Evolutionary conservation across 2,113 vertebrate genomes (phyloP), one percentile per base, ranked within the genome.

Genomic region (Pluvianellus socialis): DNA sequence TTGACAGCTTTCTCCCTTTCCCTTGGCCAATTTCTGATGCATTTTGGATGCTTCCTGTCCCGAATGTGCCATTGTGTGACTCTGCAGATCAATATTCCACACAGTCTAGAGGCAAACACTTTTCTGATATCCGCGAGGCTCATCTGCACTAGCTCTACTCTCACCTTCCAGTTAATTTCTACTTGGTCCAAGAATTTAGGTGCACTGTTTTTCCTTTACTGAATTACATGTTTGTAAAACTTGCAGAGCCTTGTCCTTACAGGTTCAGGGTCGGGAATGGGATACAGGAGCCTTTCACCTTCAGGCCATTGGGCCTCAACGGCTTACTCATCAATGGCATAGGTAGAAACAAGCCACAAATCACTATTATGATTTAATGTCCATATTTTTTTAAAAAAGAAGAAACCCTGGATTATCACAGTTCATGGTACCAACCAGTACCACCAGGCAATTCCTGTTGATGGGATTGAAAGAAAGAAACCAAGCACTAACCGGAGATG

Each of bases 51-150:
- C 81, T 75, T 93, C 74, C 73, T 83, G 77, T 66, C 71, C 63
- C 58, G 71, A 2, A 1, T 55, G 45, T 71, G 77, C 66, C 89
- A 66, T 87, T 90, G 2, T 76, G 63, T 91, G 86, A 44, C 62
- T 79, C 45, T 85, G 71, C 70, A 79, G 76, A 96, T 95, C 95
- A 86, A 76, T 94, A 84, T 40, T 77, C 76, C 15, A 5, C n/a
- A 7, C 50, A 73, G 91, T 65, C 50, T 73, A 28, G 59, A 72
- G 61, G 63, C 33, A 88, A 81, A 79, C 61, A 68, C 15, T 90
- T 79, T 90, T 73, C 87, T 70, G 72, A 53, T 42, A n/a, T 67
- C 74, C 63, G 86, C 42, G 68, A 73, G 24, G 26, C 40, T 74
- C n/a, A n/a, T 52, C 75, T 52, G n/a, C 53, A 20, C 44, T 49